Percentiles rank a stretch among this genome's conserved stretches.
phyloP scores from a whole-genome alignment of 2,888 invertebrate genomes.

The Zygogramma bicolorata region DNA sequence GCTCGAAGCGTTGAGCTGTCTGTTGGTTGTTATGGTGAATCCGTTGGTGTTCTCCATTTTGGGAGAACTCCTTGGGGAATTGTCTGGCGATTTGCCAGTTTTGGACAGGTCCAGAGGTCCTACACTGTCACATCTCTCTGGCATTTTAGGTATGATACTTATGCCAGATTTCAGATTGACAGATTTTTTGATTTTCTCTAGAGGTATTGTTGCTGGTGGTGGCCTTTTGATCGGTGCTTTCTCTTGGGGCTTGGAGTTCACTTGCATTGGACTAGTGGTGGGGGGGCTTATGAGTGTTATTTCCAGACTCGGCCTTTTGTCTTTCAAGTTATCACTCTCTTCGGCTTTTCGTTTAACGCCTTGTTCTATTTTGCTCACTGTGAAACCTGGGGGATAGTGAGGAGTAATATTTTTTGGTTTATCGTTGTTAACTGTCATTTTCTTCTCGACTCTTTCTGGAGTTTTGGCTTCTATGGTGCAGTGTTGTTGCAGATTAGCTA shows the following conservation, averaged over 20 bases:
- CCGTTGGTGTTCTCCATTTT: conserved; percentile 54
- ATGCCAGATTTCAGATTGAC: conserved; percentile 58
- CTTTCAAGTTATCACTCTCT: conserved; percentile 49
- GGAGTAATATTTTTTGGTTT: conserved; percentile 43
- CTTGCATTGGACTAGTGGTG: conserved; percentile 38
- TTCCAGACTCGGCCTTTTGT: conserved; percentile 63
- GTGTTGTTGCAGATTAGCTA: conserved; percentile 60
- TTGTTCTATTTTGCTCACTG: conserved; percentile 65
- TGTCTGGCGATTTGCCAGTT: conserved; percentile 52
- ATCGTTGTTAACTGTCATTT: conserved; percentile 36
- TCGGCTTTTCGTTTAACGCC: conserved; percentile 62
- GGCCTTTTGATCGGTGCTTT: conserved; percentile 63
- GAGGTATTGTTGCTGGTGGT: conserved; percentile 70
- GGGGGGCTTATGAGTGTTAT: conserved; percentile 63
- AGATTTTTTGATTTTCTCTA: conserved; percentile 68
- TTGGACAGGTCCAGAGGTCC: conserved; percentile 71
- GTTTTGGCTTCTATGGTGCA: conserved; percentile 59
- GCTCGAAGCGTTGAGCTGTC: conserved; percentile 40
- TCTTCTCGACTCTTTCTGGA: conserved; percentile 47
- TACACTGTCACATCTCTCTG: conserved; percentile 66
- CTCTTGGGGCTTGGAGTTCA: conserved; percentile 36
- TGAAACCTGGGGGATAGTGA: conserved; percentile 61
- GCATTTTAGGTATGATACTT: conserved; percentile 60
- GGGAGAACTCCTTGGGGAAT: conserved; percentile 59
- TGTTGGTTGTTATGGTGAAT: conserved; percentile 41